phyloP scores from a whole-genome alignment of 92 coral and sea anemone species.

The Paragorgia papillata region DNA sequence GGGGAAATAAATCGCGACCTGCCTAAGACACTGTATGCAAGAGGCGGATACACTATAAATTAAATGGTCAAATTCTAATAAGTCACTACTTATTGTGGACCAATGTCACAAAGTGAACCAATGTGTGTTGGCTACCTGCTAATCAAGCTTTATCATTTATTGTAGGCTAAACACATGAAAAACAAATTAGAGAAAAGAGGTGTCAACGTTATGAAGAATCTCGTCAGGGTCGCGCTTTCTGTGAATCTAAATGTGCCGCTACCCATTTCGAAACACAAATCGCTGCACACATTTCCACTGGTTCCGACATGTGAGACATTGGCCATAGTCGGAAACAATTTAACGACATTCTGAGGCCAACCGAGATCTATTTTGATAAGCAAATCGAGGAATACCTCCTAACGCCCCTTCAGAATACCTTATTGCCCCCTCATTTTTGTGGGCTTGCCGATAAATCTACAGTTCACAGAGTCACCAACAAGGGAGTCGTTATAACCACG shows the following conservation, averaged over 20 bases:
- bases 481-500: too few species aligned
- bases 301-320: conserved; percentile 31
- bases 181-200: conserved; percentile 20
- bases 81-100: too few species aligned
- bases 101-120: too few species aligned
- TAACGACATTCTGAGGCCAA: conserved; percentile 22
- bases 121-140: not conserved
- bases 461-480: too few species aligned
- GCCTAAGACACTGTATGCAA: not conserved
- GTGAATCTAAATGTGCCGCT: conserved; percentile 35
- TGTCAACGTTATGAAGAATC: conserved; percentile 13
- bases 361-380: conserved; percentile 23
- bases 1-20: too few species aligned
- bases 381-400: conserved; percentile 8
- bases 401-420: conserved; percentile 10
- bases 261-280: conserved; percentile 32
- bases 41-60: not conserved
- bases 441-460: conserved; percentile 30
- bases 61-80: too few species aligned
- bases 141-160: not conserved
- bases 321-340: conserved; percentile 23
- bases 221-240: conserved; percentile 33
- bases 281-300: conserved; percentile 31
- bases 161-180: conserved; percentile 4
- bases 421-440: conserved; percentile 28